Conservation (phyloP, 2,888 invertebrate genomes). For the Rotaria sp. region DNA sequence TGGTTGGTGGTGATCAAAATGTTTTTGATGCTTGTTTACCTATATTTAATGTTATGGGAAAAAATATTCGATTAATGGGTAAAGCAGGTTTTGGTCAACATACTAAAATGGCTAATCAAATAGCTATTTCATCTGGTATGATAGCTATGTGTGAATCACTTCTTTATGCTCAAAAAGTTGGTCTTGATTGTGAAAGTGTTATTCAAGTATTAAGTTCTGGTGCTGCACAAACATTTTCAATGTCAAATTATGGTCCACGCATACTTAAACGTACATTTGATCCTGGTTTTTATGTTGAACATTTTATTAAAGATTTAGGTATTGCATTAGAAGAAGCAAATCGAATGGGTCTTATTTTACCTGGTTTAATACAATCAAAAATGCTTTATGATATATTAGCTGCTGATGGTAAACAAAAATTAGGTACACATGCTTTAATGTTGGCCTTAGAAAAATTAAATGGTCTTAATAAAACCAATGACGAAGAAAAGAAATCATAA, state of each 20-base stretch:
- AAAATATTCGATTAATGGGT: constrained; percentile 15
- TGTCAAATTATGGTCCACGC: constrained; percentile 11
- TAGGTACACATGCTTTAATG: constrained; percentile 28
- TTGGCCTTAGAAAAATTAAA: constrained; percentile 20
- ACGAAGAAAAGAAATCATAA: neutral
- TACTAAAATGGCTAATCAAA: constrained; percentile 27
- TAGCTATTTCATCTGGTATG: constrained; percentile 3
- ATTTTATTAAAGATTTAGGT: constrained; percentile 29
- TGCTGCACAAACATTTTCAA: constrained; percentile 24
- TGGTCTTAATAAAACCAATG: neutral
- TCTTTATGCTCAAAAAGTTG: neutral
- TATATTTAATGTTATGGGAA: constrained; percentile 20
- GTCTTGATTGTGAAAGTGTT: constrained; percentile 16
- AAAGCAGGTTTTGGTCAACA: constrained; percentile 14
- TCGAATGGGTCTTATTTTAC: constrained; percentile 1
- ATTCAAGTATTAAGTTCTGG: constrained; percentile 21
- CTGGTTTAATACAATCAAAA: constrained; percentile 1
- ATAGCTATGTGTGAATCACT: constrained; percentile 15
- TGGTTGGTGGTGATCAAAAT: constrained; percentile 27
- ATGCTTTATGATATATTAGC: constrained; percentile 1
- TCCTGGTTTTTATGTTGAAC: constrained; percentile 29
- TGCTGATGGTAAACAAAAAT: constrained; percentile 29
- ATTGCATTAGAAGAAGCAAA: constrained; percentile 26
- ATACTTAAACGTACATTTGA: constrained; percentile 26
- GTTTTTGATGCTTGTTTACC: constrained; percentile 26